A percentile compares a stretch with the other conserved stretches of the same genome.
These are phyloP conservation scores for Phyllotis vaccarum DNA, from an alignment of 2,797 vertebrate species.

Conservation along the genomic window DNA sequence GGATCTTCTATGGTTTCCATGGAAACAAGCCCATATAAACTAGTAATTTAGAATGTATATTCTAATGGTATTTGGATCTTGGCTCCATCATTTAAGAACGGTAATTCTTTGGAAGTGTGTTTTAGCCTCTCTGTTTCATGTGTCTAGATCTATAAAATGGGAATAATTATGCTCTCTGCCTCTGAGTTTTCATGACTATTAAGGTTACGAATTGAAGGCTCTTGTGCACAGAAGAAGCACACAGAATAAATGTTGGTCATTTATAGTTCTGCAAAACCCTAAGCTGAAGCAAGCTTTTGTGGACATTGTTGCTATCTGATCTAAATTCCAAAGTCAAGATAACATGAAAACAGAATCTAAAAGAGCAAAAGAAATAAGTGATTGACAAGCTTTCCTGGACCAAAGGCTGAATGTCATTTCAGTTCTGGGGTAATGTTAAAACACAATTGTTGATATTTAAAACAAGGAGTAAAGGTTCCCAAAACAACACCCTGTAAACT, in stretches of 20 bases:
- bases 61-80: slow-evolving; percentile 52
- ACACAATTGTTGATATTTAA: slow-evolving; percentile 77
- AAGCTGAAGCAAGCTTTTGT: slow-evolving; percentile 68
- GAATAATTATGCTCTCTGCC: slow-evolving; percentile 14
- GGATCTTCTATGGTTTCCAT: slow-evolving; percentile 52
- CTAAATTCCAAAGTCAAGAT: slow-evolving; percentile 69
- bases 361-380: slow-evolving; percentile 46
- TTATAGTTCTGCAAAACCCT: slow-evolving; percentile 44
- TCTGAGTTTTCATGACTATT: slow-evolving; percentile 19
- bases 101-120: not conserved
- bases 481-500: slow-evolving; percentile 69
- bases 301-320: slow-evolving; percentile 66
- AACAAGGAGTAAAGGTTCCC: slow-evolving; percentile 65
- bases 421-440: slow-evolving; percentile 50
- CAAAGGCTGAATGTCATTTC: slow-evolving; percentile 68
- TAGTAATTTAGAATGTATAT: slow-evolving; percentile 28
- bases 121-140: slow-evolving; percentile 19
- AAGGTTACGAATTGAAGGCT: slow-evolving; percentile 14
- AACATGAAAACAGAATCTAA: slow-evolving; percentile 64
- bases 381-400: slow-evolving; percentile 67
- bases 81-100: slow-evolving; percentile 30
- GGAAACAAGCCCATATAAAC: slow-evolving; percentile 34
- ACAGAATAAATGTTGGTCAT: slow-evolving; percentile 19
- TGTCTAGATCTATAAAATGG: slow-evolving; percentile 52
- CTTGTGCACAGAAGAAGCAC: slow-evolving; percentile 44